Evolutionary conservation across 2,797 vertebrate genomes (phyloP).

Genomic region (Xiphorhynchus erythropygius): DNA sequence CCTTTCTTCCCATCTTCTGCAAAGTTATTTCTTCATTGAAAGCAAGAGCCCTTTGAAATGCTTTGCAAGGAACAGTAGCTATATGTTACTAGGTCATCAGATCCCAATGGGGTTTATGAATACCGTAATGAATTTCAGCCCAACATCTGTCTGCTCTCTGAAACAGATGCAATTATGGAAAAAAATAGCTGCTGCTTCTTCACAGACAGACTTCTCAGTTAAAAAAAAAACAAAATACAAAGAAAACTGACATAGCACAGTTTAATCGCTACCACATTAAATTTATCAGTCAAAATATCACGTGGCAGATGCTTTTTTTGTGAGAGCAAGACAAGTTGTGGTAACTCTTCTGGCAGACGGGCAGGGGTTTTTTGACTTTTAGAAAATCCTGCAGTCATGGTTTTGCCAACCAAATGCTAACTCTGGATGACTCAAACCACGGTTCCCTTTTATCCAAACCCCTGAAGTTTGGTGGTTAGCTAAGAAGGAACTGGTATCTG

Average conservation of each 20-base stretch:
- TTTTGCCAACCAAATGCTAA: constrained; percentile 30
- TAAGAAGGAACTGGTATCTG: constrained; percentile 48
- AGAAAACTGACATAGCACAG: not conserved
- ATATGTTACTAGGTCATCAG: constrained; percentile 55
- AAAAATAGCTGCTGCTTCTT: constrained; percentile 40
- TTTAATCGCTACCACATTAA: not conserved
- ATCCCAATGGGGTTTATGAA: constrained; percentile 44
- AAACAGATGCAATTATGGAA: constrained; percentile 51
- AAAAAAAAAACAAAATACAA: not conserved
- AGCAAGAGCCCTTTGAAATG: not conserved
- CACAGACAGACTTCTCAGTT: not conserved
- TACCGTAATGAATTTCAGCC: constrained; percentile 57
- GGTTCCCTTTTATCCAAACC: constrained; percentile 62
- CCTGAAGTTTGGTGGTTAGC: constrained; percentile 51
- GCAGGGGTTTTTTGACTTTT: not conserved
- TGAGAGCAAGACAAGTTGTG: not conserved
- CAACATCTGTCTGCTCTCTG: constrained; percentile 59
- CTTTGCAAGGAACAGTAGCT: constrained; percentile 38
- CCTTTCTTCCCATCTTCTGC: not conserved
- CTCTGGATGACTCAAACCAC: constrained; percentile 29
- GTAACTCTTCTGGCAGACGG: not conserved
- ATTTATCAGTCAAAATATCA: constrained; percentile 39
- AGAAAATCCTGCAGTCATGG: constrained; percentile 28
- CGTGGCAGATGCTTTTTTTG: not conserved
- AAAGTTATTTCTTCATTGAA: constrained; percentile 22